Percentiles rank a stretch among this genome's conserved stretches.
Evolutionary conservation across 2,888 invertebrate species (phyloP).

Genomic region (Cyrtodaria siliqua): DNA sequence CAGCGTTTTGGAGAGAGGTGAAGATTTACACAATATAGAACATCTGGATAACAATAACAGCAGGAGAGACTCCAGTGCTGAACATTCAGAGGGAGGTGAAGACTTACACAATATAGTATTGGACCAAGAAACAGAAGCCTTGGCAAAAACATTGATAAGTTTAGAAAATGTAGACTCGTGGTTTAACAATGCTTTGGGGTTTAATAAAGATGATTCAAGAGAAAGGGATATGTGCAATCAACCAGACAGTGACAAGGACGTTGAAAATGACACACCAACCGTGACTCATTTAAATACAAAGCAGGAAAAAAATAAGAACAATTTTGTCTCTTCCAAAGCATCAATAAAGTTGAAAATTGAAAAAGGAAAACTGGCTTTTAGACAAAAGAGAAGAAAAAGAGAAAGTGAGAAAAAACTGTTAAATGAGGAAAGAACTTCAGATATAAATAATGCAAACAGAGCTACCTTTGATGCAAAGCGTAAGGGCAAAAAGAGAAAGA

Average conservation of each 20-base stretch:
- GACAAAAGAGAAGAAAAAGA: neutral
- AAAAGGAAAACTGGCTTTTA: slow-evolving; percentile 4
- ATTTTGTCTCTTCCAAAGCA: neutral
- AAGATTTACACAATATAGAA: too few relatives aligned
- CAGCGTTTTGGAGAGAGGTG: too few relatives aligned
- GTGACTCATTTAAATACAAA: neutral
- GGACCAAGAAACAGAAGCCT: too few relatives aligned
- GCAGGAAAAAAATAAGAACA: too few relatives aligned
- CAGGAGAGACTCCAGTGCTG: too few relatives aligned
- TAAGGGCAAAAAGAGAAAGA: slow-evolving; percentile 15
- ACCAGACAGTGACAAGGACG: neutral
- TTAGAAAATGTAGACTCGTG: neutral
- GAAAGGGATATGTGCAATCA: neutral
- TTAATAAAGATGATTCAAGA: neutral
- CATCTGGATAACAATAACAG: too few relatives aligned
- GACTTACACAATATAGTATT: too few relatives aligned
- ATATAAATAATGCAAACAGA: neutral
- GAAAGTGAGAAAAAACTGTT: neutral
- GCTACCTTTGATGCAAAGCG: neutral
- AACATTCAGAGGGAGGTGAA: too few relatives aligned
- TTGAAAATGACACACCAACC: neutral
- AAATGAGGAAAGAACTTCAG: too few relatives aligned
- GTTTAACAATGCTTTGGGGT: neutral
- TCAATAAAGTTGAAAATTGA: slow-evolving; percentile 11
- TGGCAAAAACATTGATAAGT: too few relatives aligned